Evolutionary conservation across 2,797 vertebrate species (phyloP).

Genomic region (Hemitrygon akajei): DNA sequence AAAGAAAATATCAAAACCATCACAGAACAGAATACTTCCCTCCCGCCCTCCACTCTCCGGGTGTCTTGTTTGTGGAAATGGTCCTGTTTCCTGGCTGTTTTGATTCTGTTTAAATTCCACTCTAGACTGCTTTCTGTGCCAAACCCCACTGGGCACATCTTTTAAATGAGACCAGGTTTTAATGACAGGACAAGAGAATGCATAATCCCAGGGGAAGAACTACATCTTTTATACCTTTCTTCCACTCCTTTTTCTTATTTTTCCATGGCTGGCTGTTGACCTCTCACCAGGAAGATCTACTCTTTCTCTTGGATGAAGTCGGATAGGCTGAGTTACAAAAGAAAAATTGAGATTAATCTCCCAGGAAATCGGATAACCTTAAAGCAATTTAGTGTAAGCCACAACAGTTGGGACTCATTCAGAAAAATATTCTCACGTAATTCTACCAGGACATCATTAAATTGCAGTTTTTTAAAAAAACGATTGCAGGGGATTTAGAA

Average conservation of each 20-base stretch:
- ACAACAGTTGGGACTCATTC: conserved; percentile 36
- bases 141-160: background rate
- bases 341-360: conserved; percentile 42
- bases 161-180: background rate
- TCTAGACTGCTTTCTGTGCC: background rate
- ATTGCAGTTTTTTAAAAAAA: too few relatives aligned
- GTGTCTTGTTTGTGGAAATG: background rate
- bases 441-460: conserved; percentile 41
- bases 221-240: background rate
- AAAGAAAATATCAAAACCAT: background rate
- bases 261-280: background rate
- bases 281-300: background rate
- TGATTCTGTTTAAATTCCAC: background rate
- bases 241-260: background rate
- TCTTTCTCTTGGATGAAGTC: background rate
- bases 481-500: background rate
- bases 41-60: background rate
- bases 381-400: conserved; percentile 35
- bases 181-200: conserved; percentile 19
- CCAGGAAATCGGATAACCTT: conserved; percentile 39
- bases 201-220: conserved; percentile 1
- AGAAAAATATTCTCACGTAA: conserved; percentile 40
- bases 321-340: conserved; percentile 28
- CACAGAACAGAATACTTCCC: background rate
- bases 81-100: background rate